A percentile compares a stretch with the other conserved stretches of the same genome.
These are phyloP conservation scores for Loriculus beryllinus DNA, from an alignment of 2,797 vertebrate species.

Conservation along the genomic window DNA sequence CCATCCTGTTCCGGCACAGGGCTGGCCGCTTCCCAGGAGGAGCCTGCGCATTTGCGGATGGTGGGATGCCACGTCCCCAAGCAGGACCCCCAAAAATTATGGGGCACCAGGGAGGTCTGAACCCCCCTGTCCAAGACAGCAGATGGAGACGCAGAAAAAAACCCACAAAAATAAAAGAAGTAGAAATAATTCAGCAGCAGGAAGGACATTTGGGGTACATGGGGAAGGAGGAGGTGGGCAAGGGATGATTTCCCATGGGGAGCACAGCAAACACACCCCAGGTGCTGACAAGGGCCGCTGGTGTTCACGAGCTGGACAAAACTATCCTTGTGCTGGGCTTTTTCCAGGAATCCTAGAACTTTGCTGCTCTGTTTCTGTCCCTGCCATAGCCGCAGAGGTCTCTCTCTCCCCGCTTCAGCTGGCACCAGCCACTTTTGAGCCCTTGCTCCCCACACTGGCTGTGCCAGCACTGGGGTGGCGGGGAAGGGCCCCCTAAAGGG, in stretches of 20 bases:
- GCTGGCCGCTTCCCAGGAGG: not conserved
- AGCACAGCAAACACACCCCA: not conserved
- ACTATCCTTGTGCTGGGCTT: not conserved
- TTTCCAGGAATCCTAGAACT: conserved; percentile 26
- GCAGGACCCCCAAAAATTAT: not conserved
- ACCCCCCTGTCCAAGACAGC: not conserved
- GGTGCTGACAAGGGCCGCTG: rapidly evolving
- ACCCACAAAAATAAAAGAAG: not conserved
- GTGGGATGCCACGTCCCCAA: not conserved
- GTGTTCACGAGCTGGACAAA: not conserved
- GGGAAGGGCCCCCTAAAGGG: not conserved
- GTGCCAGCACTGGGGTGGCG: rapidly evolving
- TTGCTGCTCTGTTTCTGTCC: not conserved
- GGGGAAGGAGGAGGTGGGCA: not conserved
- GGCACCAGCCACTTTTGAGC: rapidly evolving
- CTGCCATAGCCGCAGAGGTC: rapidly evolving
- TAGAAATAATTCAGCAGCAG: rapidly evolving
- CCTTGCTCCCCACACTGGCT: rapidly evolving
- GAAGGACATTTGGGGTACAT: not conserved
- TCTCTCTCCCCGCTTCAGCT: not conserved
- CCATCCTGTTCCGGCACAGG: not conserved
- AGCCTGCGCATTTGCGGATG: rapidly evolving
- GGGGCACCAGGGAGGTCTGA: not conserved
- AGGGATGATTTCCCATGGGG: not conserved
- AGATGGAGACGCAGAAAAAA: rapidly evolving